These are phyloP conservation scores for Okamejei kenojei DNA, from an alignment of 2,797 vertebrate genomes.

Conservation along the genomic window DNA sequence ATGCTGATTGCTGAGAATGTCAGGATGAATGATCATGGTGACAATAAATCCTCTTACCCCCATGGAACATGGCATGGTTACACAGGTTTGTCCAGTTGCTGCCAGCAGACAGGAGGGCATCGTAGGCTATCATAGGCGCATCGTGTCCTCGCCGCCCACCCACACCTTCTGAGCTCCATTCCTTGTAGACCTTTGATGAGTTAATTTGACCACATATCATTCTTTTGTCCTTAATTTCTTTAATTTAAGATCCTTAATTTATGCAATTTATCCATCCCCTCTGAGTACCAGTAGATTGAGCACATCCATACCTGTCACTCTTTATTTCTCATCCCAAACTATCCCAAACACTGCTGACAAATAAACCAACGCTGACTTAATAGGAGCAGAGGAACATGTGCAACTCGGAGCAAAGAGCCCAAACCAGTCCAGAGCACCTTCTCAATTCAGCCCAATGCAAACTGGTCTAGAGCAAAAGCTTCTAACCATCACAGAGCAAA, in stretches of 20 bases:
- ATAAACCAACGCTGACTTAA: background rate
- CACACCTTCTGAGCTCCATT: conserved; percentile 93
- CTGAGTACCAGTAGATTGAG: background rate
- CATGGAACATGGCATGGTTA: conserved; percentile 84
- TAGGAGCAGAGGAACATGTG: too few relatives aligned
- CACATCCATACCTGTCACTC: background rate
- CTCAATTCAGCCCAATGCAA: background rate
- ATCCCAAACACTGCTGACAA: background rate
- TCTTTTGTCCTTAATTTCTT: background rate
- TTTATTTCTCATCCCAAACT: background rate
- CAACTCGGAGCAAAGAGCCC: background rate
- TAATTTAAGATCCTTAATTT: background rate
- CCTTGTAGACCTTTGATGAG: conserved; percentile 65
- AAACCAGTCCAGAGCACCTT: background rate
- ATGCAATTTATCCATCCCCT: background rate
- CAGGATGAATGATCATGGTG: background rate
- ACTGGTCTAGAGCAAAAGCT: background rate
- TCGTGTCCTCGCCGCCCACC: conserved; percentile 83
- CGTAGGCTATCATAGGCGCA: conserved; percentile 94
- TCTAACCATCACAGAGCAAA: background rate
- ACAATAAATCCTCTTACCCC: conserved; percentile 63
- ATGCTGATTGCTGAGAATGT: background rate
- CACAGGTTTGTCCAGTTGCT: conserved; percentile 80
- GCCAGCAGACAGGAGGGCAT: conserved; percentile 77
- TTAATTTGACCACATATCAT: background rate